Percentiles rank a stretch among this genome's conserved stretches.
phyloP scores from a whole-genome alignment of 2,888 invertebrate species.

The Macaria liturata region DNA sequence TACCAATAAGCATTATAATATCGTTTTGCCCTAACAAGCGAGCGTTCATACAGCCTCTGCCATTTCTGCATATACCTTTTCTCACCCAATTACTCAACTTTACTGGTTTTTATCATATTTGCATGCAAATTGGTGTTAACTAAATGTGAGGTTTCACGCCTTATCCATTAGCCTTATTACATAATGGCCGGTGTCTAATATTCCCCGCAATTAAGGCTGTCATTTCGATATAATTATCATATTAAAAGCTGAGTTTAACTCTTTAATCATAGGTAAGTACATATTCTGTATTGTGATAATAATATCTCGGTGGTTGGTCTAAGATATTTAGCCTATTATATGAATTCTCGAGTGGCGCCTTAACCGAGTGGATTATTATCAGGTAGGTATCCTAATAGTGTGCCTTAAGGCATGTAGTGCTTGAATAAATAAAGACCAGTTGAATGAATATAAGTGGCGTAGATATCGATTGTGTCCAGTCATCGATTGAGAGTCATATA shows the following conservation, averaged over 20 bases:
- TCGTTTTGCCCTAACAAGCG: too few species aligned
- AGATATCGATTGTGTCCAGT: too few species aligned
- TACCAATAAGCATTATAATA: too few species aligned
- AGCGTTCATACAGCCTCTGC: background rate
- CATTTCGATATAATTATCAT: slow-evolving; percentile 19
- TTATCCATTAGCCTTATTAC: slow-evolving; percentile 23
- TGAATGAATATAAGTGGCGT: too few species aligned
- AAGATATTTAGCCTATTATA: background rate
- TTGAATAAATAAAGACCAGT: background rate
- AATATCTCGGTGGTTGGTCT: slow-evolving; percentile 4
- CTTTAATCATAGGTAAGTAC: slow-evolving; percentile 13
- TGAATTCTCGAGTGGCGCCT: background rate
- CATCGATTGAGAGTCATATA: too few species aligned
- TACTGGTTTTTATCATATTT: slow-evolving; percentile 19
- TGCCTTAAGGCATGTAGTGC: background rate
- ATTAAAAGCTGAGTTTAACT: slow-evolving; percentile 10
- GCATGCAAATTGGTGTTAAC: slow-evolving; percentile 17
- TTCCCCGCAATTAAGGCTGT: slow-evolving; percentile 9
- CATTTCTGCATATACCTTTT: slow-evolving; percentile 2
- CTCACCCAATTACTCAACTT: slow-evolving; percentile 15
- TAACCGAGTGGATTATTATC: background rate
- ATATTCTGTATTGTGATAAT: background rate
- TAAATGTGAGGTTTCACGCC: slow-evolving; percentile 24
- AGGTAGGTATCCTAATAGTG: background rate
- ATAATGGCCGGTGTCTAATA: slow-evolving; percentile 17